These are phyloP conservation scores for Chunga burmeisteri DNA, from an alignment of 2,113 vertebrate genomes.

Conservation along the genomic window DNA sequence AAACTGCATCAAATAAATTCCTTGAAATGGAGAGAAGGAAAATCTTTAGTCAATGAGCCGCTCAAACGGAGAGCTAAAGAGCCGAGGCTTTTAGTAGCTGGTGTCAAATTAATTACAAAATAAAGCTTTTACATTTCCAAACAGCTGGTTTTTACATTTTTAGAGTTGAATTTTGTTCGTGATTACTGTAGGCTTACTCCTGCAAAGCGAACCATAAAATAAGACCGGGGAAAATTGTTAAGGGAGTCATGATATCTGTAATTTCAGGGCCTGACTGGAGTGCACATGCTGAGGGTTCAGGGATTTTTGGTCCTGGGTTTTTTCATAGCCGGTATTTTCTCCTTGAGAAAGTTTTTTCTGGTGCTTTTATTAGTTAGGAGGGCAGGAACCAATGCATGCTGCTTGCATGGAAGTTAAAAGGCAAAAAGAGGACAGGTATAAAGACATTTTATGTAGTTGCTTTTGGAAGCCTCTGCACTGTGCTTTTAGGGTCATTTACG, in stretches of 20 bases:
- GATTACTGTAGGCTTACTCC: neutral
- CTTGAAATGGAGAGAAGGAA: neutral
- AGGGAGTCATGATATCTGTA: neutral
- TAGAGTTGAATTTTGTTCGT: neutral
- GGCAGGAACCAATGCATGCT: neutral
- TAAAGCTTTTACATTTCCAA: neutral
- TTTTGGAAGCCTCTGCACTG: neutral
- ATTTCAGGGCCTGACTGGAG: neutral
- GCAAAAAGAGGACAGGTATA: neutral
- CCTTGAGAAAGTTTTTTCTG: neutral
- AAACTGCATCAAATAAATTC: neutral
- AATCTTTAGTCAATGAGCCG: neutral
- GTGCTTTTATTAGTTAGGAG: neutral
- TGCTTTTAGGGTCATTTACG: neutral
- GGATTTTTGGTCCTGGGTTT: neutral
- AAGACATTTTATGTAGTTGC: neutral
- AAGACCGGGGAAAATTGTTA: neutral
- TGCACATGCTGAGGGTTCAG: neutral
- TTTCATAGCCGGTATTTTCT: neutral
- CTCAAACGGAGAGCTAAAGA: neutral
- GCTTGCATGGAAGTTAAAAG: neutral
- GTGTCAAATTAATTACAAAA: slow-evolving; percentile 17
- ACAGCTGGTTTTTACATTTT: neutral
- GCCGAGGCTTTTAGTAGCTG: neutral
- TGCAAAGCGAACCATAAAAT: neutral